Evolutionary conservation across 1,140 invertebrate species (phyloP), one percentile per base, ranked within the genome.

Genomic region (Rhopalosiphum maidis): DNA sequence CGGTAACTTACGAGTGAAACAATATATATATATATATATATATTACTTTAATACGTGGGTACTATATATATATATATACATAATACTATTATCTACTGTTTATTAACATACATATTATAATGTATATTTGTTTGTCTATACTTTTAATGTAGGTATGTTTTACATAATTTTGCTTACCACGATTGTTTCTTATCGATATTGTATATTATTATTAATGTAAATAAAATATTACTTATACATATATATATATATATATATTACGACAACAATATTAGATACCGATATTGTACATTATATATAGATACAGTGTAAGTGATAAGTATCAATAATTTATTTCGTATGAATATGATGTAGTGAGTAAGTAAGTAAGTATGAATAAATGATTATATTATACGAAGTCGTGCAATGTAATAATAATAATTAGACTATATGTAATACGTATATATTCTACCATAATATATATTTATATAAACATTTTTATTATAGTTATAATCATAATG

Each of bases 391-490:
- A 54, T 86, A 30, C n/a, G 87, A 55, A 55, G 23, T 89, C 88
- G 88, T 89, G 51, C 88, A 89, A 89, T 89, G 88, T 88, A 88
- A 88, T 88, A 88, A 88, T 55, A 89, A 55, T 41, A 41, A 55
- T 89, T 86, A 89, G 35, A 55, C 35, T 89, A 54, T 55, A 55
- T n/a, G 18, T 48, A 23, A 83, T 77, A 11, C 23, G 83, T 85
- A 85, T 85, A 23, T 85, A 41, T 85, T 41, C 37, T 23, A 83
- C n/a, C 77, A 82, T 37, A 82, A 18, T 82, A 21, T 60, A 60
- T 25, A 2, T 35, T 11, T 46, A 37, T 23, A 82, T 37, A 83
- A 18, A 83, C 85, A 86, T 86, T 86, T 86, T 86, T 86, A 46
- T 46, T 86, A 86, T 86, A 86, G 25, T 46, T 86, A 30, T 18